These are phyloP conservation scores for Brachionus manjavacas DNA, from an alignment of 1,140 invertebrate genomes.

Conservation along the genomic window DNA sequence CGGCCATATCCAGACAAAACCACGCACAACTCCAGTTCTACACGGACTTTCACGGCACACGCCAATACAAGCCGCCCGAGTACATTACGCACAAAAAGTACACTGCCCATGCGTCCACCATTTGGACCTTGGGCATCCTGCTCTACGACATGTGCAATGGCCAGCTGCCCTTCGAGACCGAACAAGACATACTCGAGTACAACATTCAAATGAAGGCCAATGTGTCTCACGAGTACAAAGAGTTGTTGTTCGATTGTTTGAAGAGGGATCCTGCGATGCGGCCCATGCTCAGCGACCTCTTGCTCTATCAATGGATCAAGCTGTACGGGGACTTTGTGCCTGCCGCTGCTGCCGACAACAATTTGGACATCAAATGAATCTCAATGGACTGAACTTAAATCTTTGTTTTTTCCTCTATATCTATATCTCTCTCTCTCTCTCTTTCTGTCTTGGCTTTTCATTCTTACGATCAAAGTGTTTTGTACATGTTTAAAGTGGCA, in stretches of 20 bases:
- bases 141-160: constrained; percentile 41
- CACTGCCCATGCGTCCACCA: not conserved
- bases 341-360: not conserved
- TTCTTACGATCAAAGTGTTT: not conserved
- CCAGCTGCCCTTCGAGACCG: constrained; percentile 41
- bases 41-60: constrained; percentile 41
- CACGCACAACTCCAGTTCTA: constrained; percentile 8
- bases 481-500: not conserved
- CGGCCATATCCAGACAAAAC: constrained; percentile 27
- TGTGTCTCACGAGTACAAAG: not conserved
- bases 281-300: constrained; percentile 62
- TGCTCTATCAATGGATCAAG: constrained; percentile 62
- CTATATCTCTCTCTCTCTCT: not conserved
- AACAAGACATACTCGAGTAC: constrained; percentile 33
- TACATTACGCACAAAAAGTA: constrained; percentile 38
- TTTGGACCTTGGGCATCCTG: constrained; percentile 42
- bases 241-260: constrained; percentile 56
- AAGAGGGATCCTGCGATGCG: constrained; percentile 60
- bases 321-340: not conserved
- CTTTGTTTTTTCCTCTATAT: not conserved
- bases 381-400: too few relatives aligned
- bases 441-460: not conserved
- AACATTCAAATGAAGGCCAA: constrained; percentile 11
- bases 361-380: not conserved
- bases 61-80: constrained; percentile 41